Percentiles rank a stretch among this genome's conserved stretches.
These are phyloP conservation scores for Tetragonisca angustula DNA, from an alignment of 2,888 invertebrate species.

Conservation along the genomic window DNA sequence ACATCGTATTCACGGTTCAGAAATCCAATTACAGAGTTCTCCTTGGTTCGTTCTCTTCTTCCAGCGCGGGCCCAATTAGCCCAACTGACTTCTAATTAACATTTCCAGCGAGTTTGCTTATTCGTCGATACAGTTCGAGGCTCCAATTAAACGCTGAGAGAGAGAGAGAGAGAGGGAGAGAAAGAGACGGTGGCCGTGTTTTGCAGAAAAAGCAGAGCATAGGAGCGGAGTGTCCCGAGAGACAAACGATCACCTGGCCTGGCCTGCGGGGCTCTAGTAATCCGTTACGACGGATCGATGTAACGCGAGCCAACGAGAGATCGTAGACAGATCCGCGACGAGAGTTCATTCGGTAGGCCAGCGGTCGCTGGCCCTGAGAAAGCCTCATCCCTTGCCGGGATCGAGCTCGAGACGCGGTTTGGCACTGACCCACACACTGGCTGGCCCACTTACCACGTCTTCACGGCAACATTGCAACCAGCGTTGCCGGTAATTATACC, in stretches of 20 bases:
- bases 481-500: conserved; percentile 53
- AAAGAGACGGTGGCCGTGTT: conserved; percentile 16
- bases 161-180: background rate
- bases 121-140: conserved; percentile 32
- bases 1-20: conserved; percentile 35
- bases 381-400: conserved; percentile 65
- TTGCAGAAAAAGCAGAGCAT: conserved; percentile 15
- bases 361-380: conserved; percentile 68
- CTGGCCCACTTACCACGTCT: conserved; percentile 77
- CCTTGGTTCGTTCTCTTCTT: conserved; percentile 13
- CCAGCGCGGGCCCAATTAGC: conserved; percentile 38
- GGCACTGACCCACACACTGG: conserved; percentile 80
- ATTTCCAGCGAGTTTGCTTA: conserved; percentile 28
- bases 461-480: conserved; percentile 51
- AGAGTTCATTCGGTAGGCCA: conserved; percentile 52
- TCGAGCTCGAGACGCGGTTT: conserved; percentile 73
- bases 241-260: conserved; percentile 29
- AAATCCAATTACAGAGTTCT: conserved; percentile 36
- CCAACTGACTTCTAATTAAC: conserved; percentile 23
- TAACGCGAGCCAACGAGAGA: conserved; percentile 53
- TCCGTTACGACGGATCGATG: conserved; percentile 64
- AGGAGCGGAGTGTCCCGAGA: conserved; percentile 7
- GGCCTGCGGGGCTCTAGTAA: conserved; percentile 46
- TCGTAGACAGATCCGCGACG: conserved; percentile 35
- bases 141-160: conserved; percentile 32